Percentiles rank a stretch among this genome's conserved stretches.
Conservation (phyloP, 2,797 vertebrate species). For the Pipistrellus kuhlii region DNA sequence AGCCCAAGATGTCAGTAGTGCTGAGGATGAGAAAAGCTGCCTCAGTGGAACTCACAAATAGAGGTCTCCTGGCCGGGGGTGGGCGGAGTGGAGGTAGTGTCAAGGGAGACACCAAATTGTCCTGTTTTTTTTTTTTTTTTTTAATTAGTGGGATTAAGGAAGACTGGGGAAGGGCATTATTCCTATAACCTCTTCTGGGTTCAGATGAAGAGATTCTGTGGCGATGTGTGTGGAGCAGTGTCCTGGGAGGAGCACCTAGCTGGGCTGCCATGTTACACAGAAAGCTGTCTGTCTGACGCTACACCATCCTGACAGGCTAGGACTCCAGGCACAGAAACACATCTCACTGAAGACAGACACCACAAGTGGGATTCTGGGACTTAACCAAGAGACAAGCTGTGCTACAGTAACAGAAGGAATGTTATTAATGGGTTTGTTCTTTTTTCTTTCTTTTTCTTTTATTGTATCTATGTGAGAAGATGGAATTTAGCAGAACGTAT, state of each 20-base stretch:
- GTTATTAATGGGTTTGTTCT: background rate
- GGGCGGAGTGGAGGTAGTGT: rapidly evolving
- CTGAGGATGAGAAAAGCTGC: background rate
- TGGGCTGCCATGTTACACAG: background rate
- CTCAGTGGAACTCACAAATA: background rate
- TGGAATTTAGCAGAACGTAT: background rate
- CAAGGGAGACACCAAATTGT: background rate
- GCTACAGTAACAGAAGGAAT: background rate
- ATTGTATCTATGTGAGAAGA: background rate
- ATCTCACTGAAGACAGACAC: background rate
- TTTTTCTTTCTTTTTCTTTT: background rate
- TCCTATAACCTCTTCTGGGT: background rate
- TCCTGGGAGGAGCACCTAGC: background rate
- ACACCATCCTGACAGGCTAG: background rate
- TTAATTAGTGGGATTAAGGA: background rate
- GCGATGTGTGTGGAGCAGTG: background rate
- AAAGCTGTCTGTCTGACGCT: background rate
- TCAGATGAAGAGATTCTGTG: background rate
- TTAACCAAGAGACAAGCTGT: background rate
- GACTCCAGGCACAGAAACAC: background rate
- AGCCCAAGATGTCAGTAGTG: background rate
- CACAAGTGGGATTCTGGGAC: background rate
- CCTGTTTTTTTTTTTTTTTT: background rate
- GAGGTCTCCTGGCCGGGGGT: background rate
- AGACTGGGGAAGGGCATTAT: background rate